A percentile compares a stretch with the other conserved stretches of the same genome.
Evolutionary conservation across 1,140 invertebrate species (phyloP).

Genomic region (Bradysia coprophila): DNA sequence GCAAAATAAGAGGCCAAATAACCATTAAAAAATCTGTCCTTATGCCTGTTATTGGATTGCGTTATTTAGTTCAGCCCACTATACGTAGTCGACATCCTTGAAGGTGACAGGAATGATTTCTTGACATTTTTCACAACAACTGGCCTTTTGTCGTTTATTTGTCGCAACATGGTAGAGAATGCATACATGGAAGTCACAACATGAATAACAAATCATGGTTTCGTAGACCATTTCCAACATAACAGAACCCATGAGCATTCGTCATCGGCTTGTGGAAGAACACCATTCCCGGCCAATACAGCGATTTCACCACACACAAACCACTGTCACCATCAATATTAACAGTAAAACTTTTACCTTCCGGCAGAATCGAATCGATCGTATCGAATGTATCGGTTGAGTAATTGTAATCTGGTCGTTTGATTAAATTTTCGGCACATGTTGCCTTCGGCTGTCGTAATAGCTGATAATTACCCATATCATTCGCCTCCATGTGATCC

Average conservation of each 20-base stretch:
- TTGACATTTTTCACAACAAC: no score
- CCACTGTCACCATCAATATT: conserved; percentile 25
- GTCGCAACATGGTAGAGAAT: no score
- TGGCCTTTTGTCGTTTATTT: no score
- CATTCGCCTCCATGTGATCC: not conserved
- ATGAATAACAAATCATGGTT: conserved; percentile 47
- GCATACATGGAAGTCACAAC: conserved; percentile 20
- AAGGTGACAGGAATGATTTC: no score
- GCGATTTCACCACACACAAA: conserved; percentile 32
- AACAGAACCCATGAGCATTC: conserved; percentile 39
- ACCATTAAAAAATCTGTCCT: no score
- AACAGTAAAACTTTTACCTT: not conserved
- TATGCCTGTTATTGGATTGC: no score
- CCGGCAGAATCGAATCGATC: not conserved
- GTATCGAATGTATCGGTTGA: not conserved
- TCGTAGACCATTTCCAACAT: conserved; percentile 42
- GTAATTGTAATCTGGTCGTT: not conserved
- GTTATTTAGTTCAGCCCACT: no score
- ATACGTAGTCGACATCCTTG: no score
- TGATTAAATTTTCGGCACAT: not conserved
- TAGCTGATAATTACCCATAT: not conserved
- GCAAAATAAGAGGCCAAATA: no score
- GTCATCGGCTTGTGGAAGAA: conserved; percentile 42
- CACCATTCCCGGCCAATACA: conserved; percentile 49
- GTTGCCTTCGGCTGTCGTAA: not conserved